These are phyloP conservation scores for Tinea semifulvella DNA, from an alignment of 2,888 invertebrate species.

Conservation along the genomic window DNA sequence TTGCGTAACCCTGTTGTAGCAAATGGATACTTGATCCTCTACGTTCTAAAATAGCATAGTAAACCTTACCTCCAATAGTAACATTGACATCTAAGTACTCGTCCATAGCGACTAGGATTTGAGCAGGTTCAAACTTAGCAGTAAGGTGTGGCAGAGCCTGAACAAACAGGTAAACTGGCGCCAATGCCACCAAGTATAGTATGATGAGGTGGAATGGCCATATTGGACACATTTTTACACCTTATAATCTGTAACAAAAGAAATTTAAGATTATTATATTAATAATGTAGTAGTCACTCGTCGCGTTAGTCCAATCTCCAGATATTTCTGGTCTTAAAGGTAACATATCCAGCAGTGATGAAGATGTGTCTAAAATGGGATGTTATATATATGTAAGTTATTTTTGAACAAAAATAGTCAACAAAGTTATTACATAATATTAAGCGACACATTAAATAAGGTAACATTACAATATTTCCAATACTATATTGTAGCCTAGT, in stretches of 20 bases:
- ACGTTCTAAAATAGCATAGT: background rate
- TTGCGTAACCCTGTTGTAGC: too few species aligned
- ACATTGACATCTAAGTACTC: slow-evolving; percentile 46
- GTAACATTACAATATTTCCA: too few species aligned
- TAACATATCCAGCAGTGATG: too few species aligned
- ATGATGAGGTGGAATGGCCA: slow-evolving; percentile 68
- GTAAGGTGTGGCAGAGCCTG: slow-evolving; percentile 43
- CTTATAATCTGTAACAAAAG: background rate
- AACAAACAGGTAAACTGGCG: slow-evolving; percentile 62
- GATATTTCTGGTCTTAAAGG: too few species aligned
- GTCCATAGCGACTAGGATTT: slow-evolving; percentile 54
- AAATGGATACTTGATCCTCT: too few species aligned
- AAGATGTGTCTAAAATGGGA: too few species aligned
- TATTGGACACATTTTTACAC: slow-evolving; percentile 64
- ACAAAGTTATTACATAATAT: too few species aligned
- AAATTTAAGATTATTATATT: background rate
- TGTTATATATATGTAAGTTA: too few species aligned
- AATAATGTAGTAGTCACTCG: background rate
- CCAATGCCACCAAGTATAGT: slow-evolving; percentile 60
- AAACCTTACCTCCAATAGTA: slow-evolving; percentile 32
- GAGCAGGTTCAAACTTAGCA: slow-evolving; percentile 40
- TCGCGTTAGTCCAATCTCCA: too few species aligned
- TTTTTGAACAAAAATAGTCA: too few species aligned
- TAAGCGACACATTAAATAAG: too few species aligned
- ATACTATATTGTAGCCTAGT: too few species aligned